A percentile compares a stretch with the other conserved stretches of the same genome.
phyloP scores from a whole-genome alignment of 1,140 invertebrate species.

The Cotesia glomerata region DNA sequence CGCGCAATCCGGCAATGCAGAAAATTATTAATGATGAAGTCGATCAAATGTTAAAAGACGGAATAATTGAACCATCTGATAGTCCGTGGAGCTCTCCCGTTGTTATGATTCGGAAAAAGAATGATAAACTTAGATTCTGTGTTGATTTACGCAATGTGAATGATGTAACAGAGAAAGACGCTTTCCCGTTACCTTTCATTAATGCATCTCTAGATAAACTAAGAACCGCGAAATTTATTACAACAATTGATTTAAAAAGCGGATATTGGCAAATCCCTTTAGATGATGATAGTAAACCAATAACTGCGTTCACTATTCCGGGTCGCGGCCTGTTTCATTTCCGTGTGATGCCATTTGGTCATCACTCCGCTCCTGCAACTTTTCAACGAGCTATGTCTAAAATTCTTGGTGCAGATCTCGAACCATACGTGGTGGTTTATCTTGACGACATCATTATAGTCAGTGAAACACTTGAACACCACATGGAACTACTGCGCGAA shows the following conservation, averaged over 20 bases:
- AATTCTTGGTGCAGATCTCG: slow-evolving; percentile 21
- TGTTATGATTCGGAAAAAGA: background rate
- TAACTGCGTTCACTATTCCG: slow-evolving; percentile 29
- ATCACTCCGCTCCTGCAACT: slow-evolving; percentile 43
- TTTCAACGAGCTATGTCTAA: slow-evolving; percentile 43
- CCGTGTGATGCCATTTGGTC: slow-evolving; percentile 48
- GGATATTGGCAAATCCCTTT: slow-evolving; percentile 34
- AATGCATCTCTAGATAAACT: slow-evolving; percentile 59
- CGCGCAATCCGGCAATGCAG: slow-evolving; percentile 28
- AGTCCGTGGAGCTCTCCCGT: background rate
- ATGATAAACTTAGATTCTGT: slow-evolving; percentile 51
- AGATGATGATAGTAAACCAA: slow-evolving; percentile 24
- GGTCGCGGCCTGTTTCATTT: slow-evolving; percentile 44
- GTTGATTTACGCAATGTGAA: slow-evolving; percentile 60
- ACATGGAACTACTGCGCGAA: slow-evolving; percentile 33
- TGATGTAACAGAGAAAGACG: slow-evolving; percentile 50
- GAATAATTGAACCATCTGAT: background rate
- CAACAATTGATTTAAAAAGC: slow-evolving; percentile 44
- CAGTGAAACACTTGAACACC: slow-evolving; percentile 22
- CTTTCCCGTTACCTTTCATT: slow-evolving; percentile 60
- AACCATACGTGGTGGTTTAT: slow-evolving; percentile 33
- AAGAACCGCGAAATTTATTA: slow-evolving; percentile 46
- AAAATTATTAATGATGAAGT: background rate
- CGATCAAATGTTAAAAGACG: background rate
- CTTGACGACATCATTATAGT: slow-evolving; percentile 37